Conservation (phyloP, 2,113 vertebrate genomes). For the Anhinga anhinga region DNA sequence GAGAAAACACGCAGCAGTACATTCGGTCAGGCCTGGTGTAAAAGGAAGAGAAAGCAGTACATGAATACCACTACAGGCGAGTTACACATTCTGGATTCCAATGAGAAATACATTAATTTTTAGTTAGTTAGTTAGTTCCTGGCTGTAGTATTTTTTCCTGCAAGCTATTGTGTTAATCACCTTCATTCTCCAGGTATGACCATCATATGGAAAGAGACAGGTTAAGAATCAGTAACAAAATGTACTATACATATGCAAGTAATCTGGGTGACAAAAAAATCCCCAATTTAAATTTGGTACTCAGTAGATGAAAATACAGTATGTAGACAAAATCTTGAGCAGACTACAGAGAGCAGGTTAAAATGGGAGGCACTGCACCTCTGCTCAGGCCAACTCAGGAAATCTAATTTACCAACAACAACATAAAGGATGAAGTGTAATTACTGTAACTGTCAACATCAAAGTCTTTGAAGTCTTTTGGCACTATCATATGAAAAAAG, state of each 20-base stretch:
- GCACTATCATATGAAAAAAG: background rate
- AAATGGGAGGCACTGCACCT: background rate
- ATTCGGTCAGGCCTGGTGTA: background rate
- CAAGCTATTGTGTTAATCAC: background rate
- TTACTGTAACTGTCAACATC: background rate
- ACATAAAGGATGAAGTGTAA: background rate
- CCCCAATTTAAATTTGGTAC: background rate
- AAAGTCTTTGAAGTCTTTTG: background rate
- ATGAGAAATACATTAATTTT: background rate
- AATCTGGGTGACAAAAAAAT: background rate
- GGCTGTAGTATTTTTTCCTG: background rate
- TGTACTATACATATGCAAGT: background rate
- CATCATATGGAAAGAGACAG: background rate
- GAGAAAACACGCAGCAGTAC: background rate
- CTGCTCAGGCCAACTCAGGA: background rate
- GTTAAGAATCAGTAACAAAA: background rate
- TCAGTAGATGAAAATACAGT: background rate
- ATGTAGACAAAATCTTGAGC: background rate
- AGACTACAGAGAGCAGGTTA: background rate
- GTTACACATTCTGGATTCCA: background rate
- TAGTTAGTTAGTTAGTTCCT: background rate
- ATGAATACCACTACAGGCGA: background rate
- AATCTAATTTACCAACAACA: slow-evolving; percentile 39
- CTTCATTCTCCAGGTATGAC: background rate
- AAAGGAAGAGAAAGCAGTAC: background rate